Evolutionary conservation across 1,140 invertebrate genomes (phyloP).

Genomic region (Bombus ignitus): DNA sequence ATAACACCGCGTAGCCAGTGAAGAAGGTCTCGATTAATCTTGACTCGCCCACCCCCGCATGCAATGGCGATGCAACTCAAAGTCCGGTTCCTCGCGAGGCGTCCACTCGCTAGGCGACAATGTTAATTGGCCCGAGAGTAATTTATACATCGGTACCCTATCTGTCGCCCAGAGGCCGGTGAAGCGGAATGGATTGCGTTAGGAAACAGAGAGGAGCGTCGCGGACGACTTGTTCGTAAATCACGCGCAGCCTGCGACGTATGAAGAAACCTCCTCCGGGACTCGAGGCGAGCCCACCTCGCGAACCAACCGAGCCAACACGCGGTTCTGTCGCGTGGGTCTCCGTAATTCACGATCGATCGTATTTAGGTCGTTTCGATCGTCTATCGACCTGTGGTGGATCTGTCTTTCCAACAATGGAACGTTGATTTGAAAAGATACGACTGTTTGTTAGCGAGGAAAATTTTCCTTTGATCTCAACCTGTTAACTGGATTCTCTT

Average conservation of each 20-base stretch:
- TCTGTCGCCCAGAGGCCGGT: conserved; percentile 28
- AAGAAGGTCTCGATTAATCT: conserved; percentile 57
- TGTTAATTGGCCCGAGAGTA: conserved; percentile 65
- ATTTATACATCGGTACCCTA: conserved; percentile 59
- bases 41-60: conserved; percentile 29
- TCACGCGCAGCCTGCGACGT: conserved; percentile 38
- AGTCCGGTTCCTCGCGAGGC: conserved; percentile 24
- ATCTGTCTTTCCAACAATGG: neutral
- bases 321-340: neutral
- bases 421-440: neutral
- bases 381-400: no score
- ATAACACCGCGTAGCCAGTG: neutral
- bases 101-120: conserved; percentile 53
- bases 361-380: neutral
- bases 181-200: conserved; percentile 50
- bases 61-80: neutral
- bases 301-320: conserved; percentile 10
- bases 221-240: conserved; percentile 53
- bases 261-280: conserved; percentile 39
- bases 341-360: neutral
- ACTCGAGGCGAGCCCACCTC: neutral
- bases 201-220: conserved; percentile 42
- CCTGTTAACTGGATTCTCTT: neutral
- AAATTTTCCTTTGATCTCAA: neutral
- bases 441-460: neutral